Conservation (phyloP, 2,888 invertebrate species). For the Leptinotarsa juncta region DNA sequence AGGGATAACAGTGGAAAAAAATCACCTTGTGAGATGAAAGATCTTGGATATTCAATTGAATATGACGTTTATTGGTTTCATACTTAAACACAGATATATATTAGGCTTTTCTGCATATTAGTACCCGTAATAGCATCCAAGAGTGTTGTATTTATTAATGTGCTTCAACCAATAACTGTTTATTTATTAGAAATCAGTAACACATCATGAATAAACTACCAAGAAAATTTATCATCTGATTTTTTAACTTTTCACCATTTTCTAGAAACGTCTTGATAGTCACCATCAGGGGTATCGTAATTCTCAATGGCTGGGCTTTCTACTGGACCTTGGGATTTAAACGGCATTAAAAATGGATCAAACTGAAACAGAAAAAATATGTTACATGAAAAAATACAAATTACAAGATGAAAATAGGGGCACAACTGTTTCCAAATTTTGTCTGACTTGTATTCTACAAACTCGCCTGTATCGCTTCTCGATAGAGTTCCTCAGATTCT, state of each 20-base stretch:
- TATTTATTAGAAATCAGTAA: too few species aligned
- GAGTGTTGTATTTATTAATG: too few species aligned
- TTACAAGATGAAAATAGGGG: too few species aligned
- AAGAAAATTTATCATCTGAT: neutral
- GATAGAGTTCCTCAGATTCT: conserved; percentile 88
- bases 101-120: too few species aligned
- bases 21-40: too few species aligned
- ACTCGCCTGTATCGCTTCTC: conserved; percentile 83
- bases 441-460: neutral
- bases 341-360: conserved; percentile 79
- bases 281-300: conserved; percentile 90
- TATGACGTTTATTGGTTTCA: too few species aligned
- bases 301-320: conserved; percentile 85
- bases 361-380: conserved; percentile 68
- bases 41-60: too few species aligned
- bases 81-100: too few species aligned
- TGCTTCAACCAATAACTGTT: too few species aligned
- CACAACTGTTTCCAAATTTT: neutral
- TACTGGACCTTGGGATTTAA: conserved; percentile 78
- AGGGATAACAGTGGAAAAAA: too few species aligned
- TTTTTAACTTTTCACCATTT: conserved; percentile 70
- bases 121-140: too few species aligned
- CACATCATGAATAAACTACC: too few species aligned
- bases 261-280: conserved; percentile 84
- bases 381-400: neutral